Conservation (phyloP, 2,113 vertebrate genomes). For the Mesocricetus auratus region DNA sequence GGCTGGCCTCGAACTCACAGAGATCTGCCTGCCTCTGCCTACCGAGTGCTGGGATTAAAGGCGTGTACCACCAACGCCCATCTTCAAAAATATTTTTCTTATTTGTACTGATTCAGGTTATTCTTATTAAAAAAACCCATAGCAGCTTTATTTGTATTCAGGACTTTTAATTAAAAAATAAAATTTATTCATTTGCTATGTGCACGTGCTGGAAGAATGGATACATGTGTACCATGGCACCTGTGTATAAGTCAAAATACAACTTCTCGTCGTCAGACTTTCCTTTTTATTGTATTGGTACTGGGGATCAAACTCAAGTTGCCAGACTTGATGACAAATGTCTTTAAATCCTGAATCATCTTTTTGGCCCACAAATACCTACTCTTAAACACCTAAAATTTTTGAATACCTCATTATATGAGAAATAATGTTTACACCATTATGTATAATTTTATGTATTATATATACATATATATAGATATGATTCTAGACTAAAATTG, state of each 20-base stretch:
- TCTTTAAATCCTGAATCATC: rapidly evolving
- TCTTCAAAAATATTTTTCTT: neutral
- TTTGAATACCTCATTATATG: neutral
- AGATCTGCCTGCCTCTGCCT: no score
- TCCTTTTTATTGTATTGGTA: neutral
- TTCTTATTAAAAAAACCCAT: neutral
- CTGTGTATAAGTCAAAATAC: neutral
- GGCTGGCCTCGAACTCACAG: no score
- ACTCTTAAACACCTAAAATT: neutral
- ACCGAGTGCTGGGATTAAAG: no score
- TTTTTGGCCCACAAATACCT: neutral
- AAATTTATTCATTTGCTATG: neutral
- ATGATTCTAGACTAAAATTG: neutral
- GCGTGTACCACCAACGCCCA: no score
- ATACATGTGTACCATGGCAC: neutral
- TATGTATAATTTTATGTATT: neutral
- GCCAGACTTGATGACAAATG: neutral
- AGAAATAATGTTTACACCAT: neutral
- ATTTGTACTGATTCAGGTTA: neutral
- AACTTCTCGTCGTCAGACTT: neutral
- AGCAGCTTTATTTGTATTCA: neutral
- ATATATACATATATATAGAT: neutral
- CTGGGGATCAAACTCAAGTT: neutral
- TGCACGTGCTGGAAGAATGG: neutral
- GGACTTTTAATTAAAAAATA: neutral